phyloP scores from a whole-genome alignment of 2,113 vertebrate species.

The Gadus macrocephalus region DNA sequence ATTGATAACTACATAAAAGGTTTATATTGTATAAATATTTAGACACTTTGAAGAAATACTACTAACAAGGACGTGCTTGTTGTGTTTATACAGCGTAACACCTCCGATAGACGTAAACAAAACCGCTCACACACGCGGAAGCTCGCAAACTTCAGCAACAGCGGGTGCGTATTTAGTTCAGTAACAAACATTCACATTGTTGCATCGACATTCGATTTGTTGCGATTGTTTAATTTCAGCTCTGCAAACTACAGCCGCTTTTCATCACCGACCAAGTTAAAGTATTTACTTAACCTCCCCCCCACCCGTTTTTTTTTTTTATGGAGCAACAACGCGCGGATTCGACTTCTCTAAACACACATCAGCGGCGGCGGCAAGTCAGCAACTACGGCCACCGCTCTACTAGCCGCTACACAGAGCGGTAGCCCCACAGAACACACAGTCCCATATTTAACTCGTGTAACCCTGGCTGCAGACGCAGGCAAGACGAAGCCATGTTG shows the following conservation, averaged over 20 bases:
- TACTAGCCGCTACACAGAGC: conserved; percentile 24
- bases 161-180: not conserved
- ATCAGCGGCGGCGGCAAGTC: conserved; percentile 19
- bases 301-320: not conserved
- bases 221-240: too few species aligned
- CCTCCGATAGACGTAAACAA: conserved; percentile 52
- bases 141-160: not conserved
- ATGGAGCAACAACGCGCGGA: conserved; percentile 24
- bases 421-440: conserved; percentile 54
- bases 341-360: conserved; percentile 7
- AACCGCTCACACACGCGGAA: conserved; percentile 1
- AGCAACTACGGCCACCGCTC: conserved; percentile 46
- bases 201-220: too few species aligned
- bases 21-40: too few species aligned
- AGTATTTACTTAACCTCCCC: not conserved
- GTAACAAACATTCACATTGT: not conserved
- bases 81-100: conserved; percentile 5
- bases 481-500: not conserved
- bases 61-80: not conserved
- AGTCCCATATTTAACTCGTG: too few species aligned
- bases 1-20: not conserved
- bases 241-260: not conserved
- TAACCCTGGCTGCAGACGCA: too few species aligned
- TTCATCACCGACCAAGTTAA: not conserved
- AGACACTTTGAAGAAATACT: not conserved